Conservation (phyloP, 2,113 vertebrate genomes). For the Bubalus kerabau region DNA sequence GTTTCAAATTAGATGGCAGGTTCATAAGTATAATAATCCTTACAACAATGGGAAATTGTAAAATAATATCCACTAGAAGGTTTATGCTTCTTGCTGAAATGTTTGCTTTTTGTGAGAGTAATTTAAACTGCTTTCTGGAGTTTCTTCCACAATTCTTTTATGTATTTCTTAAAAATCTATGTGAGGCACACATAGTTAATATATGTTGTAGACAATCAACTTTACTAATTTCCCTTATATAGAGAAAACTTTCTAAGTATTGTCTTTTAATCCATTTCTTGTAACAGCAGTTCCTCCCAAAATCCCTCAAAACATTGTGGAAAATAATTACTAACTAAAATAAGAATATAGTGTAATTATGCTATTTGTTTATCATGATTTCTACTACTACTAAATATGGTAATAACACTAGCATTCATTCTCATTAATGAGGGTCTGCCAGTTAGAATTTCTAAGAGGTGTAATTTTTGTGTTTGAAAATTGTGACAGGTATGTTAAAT, state of each 20-base stretch:
- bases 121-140: slow-evolving; percentile 24
- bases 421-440: background rate
- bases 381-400: background rate
- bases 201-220: background rate
- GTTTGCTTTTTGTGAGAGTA: background rate
- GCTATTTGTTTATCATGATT: background rate
- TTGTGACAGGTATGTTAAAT: background rate
- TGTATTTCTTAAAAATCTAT: slow-evolving; percentile 4
- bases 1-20: slow-evolving; percentile 13
- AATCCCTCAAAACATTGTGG: slow-evolving; percentile 18
- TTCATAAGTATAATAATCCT: background rate
- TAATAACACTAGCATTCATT: slow-evolving; percentile 11
- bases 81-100: slow-evolving; percentile 29
- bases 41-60: background rate
- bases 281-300: background rate
- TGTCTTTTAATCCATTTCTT: slow-evolving; percentile 27
- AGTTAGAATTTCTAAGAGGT: slow-evolving; percentile 4
- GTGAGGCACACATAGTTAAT: background rate
- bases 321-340: slow-evolving; percentile 34
- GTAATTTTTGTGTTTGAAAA: background rate
- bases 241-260: background rate
- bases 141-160: background rate
- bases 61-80: background rate
- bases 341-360: background rate
- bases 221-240: slow-evolving; percentile 18